These are phyloP conservation scores for Onychomys torridus DNA, from an alignment of 2,797 vertebrate genomes.

Conservation along the genomic window DNA sequence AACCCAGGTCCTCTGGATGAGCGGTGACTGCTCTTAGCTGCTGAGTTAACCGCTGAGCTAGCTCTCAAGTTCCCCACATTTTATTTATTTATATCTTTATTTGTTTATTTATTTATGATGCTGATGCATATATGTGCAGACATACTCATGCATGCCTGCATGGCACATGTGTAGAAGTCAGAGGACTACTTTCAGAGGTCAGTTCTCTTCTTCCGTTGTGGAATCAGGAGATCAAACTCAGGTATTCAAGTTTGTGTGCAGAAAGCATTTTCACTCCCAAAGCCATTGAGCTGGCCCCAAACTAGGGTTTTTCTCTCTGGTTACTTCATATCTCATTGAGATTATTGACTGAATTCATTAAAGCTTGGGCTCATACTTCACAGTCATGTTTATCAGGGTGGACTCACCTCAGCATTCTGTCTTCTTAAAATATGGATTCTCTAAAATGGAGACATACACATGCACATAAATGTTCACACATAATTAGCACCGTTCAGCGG, in stretches of 20 bases:
- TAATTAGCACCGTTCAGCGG: neutral
- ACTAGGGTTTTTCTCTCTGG: neutral
- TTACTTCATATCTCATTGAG: neutral
- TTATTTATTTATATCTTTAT: neutral
- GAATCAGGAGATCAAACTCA: neutral
- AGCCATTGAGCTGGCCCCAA: neutral
- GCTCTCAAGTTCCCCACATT: neutral
- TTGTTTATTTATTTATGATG: too few relatives aligned
- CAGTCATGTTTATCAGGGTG: neutral
- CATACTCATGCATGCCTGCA: neutral
- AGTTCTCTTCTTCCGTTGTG: neutral
- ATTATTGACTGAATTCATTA: neutral
- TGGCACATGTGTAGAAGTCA: neutral
- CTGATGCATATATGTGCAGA: too few relatives aligned
- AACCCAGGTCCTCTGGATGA: neutral
- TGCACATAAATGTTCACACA: neutral
- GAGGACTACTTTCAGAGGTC: neutral
- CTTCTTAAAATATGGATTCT: slow-evolving; percentile 17
- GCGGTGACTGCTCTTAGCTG: neutral
- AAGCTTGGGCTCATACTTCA: neutral
- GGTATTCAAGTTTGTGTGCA: neutral
- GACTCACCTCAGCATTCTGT: neutral
- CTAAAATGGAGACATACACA: neutral
- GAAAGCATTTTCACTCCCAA: neutral
- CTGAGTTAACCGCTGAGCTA: neutral